Conservation (phyloP, 2,113 vertebrate species). For the Vombatus ursinus region DNA sequence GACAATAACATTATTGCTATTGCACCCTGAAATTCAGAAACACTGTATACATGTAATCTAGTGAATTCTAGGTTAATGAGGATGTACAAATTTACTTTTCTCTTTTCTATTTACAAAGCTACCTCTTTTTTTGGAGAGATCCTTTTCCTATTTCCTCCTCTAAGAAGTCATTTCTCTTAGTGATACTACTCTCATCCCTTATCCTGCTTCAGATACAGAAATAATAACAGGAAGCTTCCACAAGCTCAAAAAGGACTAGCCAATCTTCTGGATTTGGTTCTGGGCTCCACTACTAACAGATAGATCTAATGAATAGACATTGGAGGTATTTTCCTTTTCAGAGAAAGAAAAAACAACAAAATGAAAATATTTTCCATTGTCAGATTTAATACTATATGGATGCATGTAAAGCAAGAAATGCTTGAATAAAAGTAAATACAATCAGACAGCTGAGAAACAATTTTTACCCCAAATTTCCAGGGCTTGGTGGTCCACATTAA, state of each 20-base stretch:
- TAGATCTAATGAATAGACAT: background rate
- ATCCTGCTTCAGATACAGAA: background rate
- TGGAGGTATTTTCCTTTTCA: background rate
- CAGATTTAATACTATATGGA: background rate
- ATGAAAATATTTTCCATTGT: background rate
- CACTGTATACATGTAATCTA: background rate
- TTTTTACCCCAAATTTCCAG: background rate
- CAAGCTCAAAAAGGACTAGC: background rate
- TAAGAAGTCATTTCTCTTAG: background rate
- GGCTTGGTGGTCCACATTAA: background rate
- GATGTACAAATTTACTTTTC: background rate
- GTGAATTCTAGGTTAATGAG: background rate
- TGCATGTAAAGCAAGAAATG: background rate
- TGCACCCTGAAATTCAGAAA: background rate
- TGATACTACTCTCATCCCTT: background rate
- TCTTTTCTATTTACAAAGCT: background rate
- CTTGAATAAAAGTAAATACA: background rate
- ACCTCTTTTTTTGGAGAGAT: background rate
- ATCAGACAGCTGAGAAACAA: background rate
- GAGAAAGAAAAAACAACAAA: background rate
- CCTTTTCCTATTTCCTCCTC: rapidly evolving
- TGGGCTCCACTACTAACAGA: background rate
- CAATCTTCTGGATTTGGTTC: background rate
- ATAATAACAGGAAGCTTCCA: background rate
- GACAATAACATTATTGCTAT: background rate